Base-by-base conservation (phyloP, 2,888 invertebrate genomes). In the Nyleta sp. region DNA sequence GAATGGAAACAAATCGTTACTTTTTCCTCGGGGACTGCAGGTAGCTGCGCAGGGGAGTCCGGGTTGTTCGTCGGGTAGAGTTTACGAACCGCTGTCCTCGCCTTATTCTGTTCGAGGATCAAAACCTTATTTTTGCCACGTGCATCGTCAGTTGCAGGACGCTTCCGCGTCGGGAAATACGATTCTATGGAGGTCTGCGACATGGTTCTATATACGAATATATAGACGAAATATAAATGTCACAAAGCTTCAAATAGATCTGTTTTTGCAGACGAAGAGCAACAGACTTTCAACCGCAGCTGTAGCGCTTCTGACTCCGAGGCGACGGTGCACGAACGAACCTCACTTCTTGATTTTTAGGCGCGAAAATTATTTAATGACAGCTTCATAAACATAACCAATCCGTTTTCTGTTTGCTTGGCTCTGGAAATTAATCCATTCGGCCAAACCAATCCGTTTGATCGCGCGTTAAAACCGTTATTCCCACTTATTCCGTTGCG, bases 161-260 rank as follows among this genome's bases (percentile, higher is more conserved):
- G 93, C 91, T 96, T 96, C 87, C 96, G 93, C 85, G 94, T 94
- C 88, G 93, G 94, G 89, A 95, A 96, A 92, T 93, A 96, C 80
- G 94, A 93, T 78, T 95, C 94, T 72, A 96, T 93, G 57, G 95
- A 94, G 84, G 95, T 94, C 91, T 96, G 96, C 80, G 95, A 94
- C 96, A 96, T 96, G 86, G 65, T 84, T 17, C 62, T 78, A 78
- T 78, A 78, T 78, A 78, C 62, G 60, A 22, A 38, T 78, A 78
- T 78, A 78, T 78, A 78, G 46, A 18, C 18, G 18, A n/a, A n/a
- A n/a, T n/a, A 18, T 33, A 38, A 35, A 35, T 3, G 35, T 11
- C 35, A 10, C 35, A 35, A 10, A 35, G 35, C 35, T 35, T 35
- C 35, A 3, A n/a, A 2, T 4, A 11, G 35, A n/a, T 5, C 35